Base-by-base conservation (phyloP, 2,113 vertebrate species). In the Poeciliopsis prolifica region DNA sequence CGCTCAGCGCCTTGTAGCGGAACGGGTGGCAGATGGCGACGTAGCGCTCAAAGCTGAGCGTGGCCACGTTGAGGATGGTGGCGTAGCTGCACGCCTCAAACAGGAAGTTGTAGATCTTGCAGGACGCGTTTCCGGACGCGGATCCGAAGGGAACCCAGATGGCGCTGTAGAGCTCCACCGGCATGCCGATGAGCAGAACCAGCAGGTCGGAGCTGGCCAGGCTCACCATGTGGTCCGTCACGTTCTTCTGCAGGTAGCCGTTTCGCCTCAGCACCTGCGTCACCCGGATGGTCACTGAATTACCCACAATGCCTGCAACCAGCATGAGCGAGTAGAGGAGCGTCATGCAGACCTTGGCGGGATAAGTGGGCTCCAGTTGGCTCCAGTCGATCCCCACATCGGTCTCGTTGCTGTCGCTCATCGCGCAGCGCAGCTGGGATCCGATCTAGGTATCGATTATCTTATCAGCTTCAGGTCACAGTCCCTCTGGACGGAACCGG, bases 41-140 rank as follows among this genome's bases (percentile, higher is more conserved):
- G 0, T 98, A 99, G 73, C 98, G 94, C 91, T 99, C 97, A 0
- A 99, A 97, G 87, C 98, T 99, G 24, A 99, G 94, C 0, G 97
- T 98, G 75, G 96, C 95, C 3, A 99, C 93, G 0, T 99, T 97
- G 69, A 99, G 91, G 72, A 98, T 93, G 0, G 97, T 99, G 74
- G 98, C 97, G 0, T 98, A 99, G 90, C 97, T 99, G 86, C 97
- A 99, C 0, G 95, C 89, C 84, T 99, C 98, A 0, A 99, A 98
- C 61, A 99, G 89, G 68, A 99, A 99, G 75, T 78, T 95, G 90
- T 99, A 97, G 13, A 98, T 92, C 87, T 98, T 98, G 69, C 98
- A 99, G 80, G 94, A 80, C 0, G 83, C 0, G 0, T 97, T 69
- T 0, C 94, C 95, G 0, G 93, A 92, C 0, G 91, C 69, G 0